These are phyloP conservation scores for Masnerella sp. DNA, from an alignment of 2,888 invertebrate genomes.

Conservation along the genomic window DNA sequence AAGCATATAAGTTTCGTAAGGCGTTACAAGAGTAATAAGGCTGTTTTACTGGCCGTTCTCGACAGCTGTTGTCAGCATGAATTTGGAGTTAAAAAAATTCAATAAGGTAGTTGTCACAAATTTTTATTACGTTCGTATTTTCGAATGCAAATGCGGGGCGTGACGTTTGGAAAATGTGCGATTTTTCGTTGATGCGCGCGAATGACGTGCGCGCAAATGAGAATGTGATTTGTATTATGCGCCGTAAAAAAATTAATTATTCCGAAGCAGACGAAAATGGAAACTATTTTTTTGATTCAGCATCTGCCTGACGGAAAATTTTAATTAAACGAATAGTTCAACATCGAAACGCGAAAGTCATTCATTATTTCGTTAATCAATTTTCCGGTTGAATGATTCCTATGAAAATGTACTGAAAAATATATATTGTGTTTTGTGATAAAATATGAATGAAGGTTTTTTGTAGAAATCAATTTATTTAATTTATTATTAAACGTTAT, in stretches of 20 bases:
- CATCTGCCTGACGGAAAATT: too few relatives aligned
- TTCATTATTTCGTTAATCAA: too few relatives aligned
- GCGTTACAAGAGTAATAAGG: conserved; percentile 26
- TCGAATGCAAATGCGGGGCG: conserved; percentile 8
- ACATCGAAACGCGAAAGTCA: too few relatives aligned
- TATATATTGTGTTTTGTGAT: too few relatives aligned
- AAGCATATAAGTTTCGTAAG: conserved; percentile 26
- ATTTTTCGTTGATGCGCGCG: background rate
- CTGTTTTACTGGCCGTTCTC: conserved; percentile 19
- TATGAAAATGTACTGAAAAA: too few relatives aligned
- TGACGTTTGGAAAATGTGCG: background rate
- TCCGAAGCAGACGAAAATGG: background rate
- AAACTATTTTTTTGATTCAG: too few relatives aligned
- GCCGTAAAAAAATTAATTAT: conserved; percentile 1
- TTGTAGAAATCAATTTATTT: too few relatives aligned
- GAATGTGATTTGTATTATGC: background rate
- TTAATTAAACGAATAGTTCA: too few relatives aligned
- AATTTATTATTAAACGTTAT: too few relatives aligned
- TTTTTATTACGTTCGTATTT: conserved; percentile 12
- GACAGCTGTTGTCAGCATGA: conserved; percentile 32
- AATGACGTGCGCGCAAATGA: background rate
- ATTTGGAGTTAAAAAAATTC: conserved; percentile 31
- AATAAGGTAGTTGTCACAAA: conserved; percentile 32
- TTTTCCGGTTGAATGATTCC: too few relatives aligned
- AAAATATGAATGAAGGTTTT: too few relatives aligned